Base-by-base conservation (phyloP, 2,797 vertebrate species). In the Enteromius fasciolatus region DNA sequence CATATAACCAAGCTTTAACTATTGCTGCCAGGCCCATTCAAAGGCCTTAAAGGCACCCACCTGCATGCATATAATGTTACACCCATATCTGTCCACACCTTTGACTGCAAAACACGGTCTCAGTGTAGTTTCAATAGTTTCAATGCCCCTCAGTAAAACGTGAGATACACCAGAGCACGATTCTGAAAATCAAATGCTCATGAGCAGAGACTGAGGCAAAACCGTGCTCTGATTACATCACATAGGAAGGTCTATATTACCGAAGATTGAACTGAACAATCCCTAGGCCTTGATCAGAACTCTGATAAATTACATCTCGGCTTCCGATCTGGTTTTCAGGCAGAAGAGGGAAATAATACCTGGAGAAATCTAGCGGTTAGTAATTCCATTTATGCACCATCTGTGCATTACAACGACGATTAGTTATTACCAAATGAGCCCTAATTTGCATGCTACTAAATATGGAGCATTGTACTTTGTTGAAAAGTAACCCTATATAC, bases 1-100 rank as follows among this genome's bases (percentile, higher is more conserved):
- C 41, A 66, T 36, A 44, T 70, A 25, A 77, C 46, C 18, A 33
- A 48, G n/a, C 57, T 85, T 64, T 69, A 70, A 76, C 7, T 41
- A 68, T 75, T 57, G 25, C 59, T 76, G 68, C 44, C 68, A 83
- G 46, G 3, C 48, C 41, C 64, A 85, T 82, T 63, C 66, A 76
- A 59, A 85, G 61, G 54, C 23, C 15, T 78, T 69, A 77, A 52
- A 57, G 64, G 33, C 73, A 70, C 79, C 80, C 86, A 84, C 82
- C 80, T 87, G 77, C 76, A 76, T 36, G 52, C 59, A 36, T 84
- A 74, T 85, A 59, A 82, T 33, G 52, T 85, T 84, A 81, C 82
- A 83, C 64, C n/a, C 76, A 77, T 59, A 74, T 85, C 83, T 78
- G 74, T 73, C 46, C 75, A 73, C 73, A 73, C 78, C 33, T 72